A percentile compares a stretch with the other conserved stretches of the same genome.
Conservation (phyloP, 2,113 vertebrate genomes). For the Aramus guarauna region DNA sequence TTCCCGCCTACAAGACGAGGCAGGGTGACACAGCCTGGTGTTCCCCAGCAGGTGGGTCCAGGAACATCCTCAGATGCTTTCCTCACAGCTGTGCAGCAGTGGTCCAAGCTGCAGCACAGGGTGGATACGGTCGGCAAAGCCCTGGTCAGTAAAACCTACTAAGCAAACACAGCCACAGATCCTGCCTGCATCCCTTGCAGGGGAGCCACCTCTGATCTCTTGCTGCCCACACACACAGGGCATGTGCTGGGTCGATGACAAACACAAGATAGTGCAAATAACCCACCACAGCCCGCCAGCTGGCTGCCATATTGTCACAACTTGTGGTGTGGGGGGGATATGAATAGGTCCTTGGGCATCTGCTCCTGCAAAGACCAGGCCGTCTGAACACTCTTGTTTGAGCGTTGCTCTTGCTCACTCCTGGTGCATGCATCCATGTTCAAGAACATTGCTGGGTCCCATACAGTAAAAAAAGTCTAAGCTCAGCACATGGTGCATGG, state of each 20-base stretch:
- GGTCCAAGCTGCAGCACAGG: fast-evolving
- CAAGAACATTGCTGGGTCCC: neutral
- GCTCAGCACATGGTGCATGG: fast-evolving
- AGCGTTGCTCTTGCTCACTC: neutral
- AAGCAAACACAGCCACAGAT: neutral
- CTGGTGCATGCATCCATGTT: neutral
- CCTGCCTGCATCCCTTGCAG: fast-evolving
- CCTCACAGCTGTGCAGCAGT: fast-evolving
- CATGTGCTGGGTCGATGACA: neutral
- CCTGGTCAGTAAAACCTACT: neutral
- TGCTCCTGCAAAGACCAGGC: neutral
- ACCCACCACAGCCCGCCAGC: neutral
- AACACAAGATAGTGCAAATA: neutral
- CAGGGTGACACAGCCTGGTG: neutral
- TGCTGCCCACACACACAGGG: neutral
- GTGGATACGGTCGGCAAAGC: neutral
- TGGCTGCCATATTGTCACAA: neutral
- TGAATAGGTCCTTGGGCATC: neutral
- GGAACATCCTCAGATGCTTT: neutral
- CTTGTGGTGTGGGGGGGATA: neutral
- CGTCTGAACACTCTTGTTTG: neutral
- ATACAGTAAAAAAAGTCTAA: neutral
- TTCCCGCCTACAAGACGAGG: neutral
- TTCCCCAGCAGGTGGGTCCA: neutral
- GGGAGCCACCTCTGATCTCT: neutral